These are phyloP conservation scores for Oreochromis spilurus DNA, from an alignment of 2,113 vertebrate genomes.

Conservation along the genomic window DNA sequence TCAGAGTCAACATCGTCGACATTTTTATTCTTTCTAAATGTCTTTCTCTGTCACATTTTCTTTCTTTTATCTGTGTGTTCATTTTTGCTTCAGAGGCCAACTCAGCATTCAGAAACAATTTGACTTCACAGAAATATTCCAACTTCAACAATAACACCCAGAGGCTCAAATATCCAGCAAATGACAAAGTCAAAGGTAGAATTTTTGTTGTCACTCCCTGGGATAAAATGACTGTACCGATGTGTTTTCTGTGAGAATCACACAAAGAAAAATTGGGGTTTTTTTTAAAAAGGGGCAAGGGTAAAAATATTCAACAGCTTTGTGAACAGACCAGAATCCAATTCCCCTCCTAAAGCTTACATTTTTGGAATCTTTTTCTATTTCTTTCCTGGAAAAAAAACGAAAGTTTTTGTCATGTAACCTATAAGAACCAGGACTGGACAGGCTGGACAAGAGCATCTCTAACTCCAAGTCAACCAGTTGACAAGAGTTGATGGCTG, in stretches of 20 bases:
- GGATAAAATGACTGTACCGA: not conserved
- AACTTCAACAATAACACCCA: not conserved
- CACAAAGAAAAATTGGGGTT: not conserved
- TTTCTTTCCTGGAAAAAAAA: not conserved
- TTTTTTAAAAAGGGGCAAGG: not conserved
- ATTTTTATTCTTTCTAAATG: not conserved
- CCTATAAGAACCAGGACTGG: not conserved
- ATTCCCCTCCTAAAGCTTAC: not conserved
- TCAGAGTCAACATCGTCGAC: not conserved
- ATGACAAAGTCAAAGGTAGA: not conserved
- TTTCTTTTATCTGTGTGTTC: not conserved
- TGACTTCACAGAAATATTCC: not conserved
- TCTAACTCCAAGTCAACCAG: not conserved
- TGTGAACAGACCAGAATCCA: not conserved
- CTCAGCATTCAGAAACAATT: constrained; percentile 1
- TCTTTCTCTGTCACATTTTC: not conserved
- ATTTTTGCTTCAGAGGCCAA: not conserved
- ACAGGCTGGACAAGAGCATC: not conserved
- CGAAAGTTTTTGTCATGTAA: not conserved
- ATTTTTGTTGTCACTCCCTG: not conserved
- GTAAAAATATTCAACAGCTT: not conserved
- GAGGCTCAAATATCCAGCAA: not conserved
- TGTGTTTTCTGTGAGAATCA: not conserved
- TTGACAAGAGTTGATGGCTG: not conserved
- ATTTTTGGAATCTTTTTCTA: not conserved